These are phyloP conservation scores for Tamias sibiricus DNA, from an alignment of 2,113 vertebrate species.

Conservation along the genomic window DNA sequence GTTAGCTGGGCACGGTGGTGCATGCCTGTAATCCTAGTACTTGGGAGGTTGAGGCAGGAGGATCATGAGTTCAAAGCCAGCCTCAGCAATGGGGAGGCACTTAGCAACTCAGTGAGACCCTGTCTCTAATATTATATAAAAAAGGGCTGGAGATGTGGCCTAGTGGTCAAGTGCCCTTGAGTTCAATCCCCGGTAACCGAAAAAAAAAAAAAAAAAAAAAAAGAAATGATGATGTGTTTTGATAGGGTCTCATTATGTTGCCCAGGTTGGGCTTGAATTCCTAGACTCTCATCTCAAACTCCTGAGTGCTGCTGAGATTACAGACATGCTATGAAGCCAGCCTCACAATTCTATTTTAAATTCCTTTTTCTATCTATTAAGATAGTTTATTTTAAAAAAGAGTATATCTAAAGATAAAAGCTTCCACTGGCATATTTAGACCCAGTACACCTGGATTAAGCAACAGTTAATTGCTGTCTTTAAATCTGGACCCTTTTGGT, in stretches of 20 bases:
- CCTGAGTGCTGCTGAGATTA: neutral
- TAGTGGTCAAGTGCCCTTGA: no score
- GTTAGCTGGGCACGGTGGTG: no score
- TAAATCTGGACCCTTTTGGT: neutral
- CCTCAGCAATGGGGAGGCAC: no score
- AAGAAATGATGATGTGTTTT: slow-evolving; percentile 17
- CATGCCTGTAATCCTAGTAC: no score
- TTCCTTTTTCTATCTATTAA: slow-evolving; percentile 66
- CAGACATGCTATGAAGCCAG: neutral
- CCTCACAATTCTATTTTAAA: slow-evolving; percentile 66
- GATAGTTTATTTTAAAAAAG: slow-evolving; percentile 21
- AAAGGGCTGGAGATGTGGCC: no score
- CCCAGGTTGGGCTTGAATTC: neutral
- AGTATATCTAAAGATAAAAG: neutral
- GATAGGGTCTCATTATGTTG: neutral
- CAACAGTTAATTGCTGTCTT: neutral
- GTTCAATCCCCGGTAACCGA: no score
- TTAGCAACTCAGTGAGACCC: no score
- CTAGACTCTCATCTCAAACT: neutral
- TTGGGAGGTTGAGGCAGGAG: no score
- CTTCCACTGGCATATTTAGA: neutral
- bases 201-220: no score
- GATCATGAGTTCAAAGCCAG: no score
- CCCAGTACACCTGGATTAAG: neutral
- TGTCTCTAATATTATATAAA: no score